phyloP scores from a whole-genome alignment of 2,888 invertebrate species.

The Stegana nigrithorax region DNA sequence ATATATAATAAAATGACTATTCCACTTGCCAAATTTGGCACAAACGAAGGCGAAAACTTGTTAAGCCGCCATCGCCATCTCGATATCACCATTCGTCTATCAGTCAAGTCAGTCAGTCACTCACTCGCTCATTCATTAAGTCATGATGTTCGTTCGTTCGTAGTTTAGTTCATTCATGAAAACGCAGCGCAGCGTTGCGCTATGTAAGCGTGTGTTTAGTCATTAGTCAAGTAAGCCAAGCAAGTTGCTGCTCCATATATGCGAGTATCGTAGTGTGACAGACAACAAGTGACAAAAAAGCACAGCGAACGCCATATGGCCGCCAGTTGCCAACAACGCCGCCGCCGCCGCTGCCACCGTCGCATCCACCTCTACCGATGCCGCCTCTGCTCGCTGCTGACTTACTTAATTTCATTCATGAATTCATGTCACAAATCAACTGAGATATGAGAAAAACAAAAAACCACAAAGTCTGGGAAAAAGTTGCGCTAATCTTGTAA shows the following conservation, averaged over 20 bases:
- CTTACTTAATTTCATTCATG: constrained; percentile 14
- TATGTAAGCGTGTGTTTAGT: constrained; percentile 13
- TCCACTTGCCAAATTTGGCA: constrained; percentile 62
- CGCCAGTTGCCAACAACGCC: not conserved
- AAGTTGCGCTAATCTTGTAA: not conserved
- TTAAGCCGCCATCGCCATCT: constrained; percentile 45
- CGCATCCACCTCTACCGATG: not conserved
- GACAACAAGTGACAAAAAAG: not conserved
- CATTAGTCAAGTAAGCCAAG: not conserved
- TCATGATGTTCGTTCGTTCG: too few species aligned
- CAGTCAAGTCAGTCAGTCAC: constrained; percentile 22
- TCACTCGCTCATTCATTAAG: constrained; percentile 11
- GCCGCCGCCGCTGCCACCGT: not conserved
- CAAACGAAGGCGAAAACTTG: constrained; percentile 62
- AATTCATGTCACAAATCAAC: constrained; percentile 13
- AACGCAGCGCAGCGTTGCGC: too few species aligned
- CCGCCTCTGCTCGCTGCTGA: not conserved
- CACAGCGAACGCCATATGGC: constrained; percentile 10
- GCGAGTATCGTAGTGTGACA: not conserved
- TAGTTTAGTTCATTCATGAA: constrained; percentile 35
- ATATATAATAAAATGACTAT: too few species aligned
- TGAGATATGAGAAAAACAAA: not conserved
- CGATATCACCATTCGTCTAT: not conserved
- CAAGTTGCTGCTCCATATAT: constrained; percentile 8
- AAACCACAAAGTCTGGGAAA: not conserved